Conservation (phyloP, 2,888 invertebrate species). For the Ophioninae sp. region DNA sequence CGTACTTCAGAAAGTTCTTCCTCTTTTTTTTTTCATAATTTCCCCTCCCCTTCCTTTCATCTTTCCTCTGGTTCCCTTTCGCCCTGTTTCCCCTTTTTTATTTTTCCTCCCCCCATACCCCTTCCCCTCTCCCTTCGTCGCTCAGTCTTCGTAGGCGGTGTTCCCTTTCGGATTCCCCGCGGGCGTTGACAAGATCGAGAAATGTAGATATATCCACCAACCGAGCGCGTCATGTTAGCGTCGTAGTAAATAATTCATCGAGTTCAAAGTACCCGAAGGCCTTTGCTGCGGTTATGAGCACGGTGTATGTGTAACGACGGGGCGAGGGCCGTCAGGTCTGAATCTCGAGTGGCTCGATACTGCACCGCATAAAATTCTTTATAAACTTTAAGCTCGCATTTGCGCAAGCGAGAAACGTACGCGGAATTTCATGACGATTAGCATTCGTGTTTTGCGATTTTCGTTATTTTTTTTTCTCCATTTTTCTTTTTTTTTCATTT, state of each 20-base stretch:
- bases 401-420: neutral
- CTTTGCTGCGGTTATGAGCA: conserved; percentile 56
- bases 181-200: conserved; percentile 72
- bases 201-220: conserved; percentile 68
- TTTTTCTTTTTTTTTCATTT: neutral
- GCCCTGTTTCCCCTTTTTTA: conserved; percentile 14
- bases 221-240: conserved; percentile 68
- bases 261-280: conserved; percentile 66
- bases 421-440: neutral
- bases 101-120: conserved; percentile 1
- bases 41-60: conserved; percentile 1
- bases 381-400: conserved; percentile 8
- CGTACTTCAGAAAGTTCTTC: conserved; percentile 47
- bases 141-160: conserved; percentile 46
- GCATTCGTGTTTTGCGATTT: too few species aligned
- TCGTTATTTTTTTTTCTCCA: too few species aligned
- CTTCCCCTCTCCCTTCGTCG: conserved; percentile 1
- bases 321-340: conserved; percentile 28
- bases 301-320: conserved; percentile 59
- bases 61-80: conserved; percentile 14
- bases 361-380: conserved; percentile 8
- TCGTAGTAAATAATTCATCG: conserved; percentile 75
- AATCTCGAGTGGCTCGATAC: conserved; percentile 36
- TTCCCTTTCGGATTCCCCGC: conserved; percentile 62
- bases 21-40: conserved; percentile 18